phyloP scores from a whole-genome alignment of 2,113 vertebrate genomes.

The Tenrec ecaudatus region DNA sequence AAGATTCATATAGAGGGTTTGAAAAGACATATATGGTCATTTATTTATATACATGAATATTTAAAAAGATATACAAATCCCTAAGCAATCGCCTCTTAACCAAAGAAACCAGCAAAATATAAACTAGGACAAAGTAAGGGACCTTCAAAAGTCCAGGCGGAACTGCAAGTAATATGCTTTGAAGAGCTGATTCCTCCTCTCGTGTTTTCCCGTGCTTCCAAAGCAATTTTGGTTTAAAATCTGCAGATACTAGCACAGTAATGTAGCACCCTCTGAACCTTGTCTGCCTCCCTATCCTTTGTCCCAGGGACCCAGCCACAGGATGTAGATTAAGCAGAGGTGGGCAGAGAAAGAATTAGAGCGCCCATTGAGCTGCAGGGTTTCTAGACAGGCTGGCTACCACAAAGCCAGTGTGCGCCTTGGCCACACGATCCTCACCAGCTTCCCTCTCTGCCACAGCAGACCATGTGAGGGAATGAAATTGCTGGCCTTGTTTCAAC shows the following conservation, averaged over 20 bases:
- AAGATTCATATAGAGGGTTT: background rate
- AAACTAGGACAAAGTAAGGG: background rate
- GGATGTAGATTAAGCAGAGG: background rate
- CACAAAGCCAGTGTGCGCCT: constrained; percentile 53
- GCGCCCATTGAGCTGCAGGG: background rate
- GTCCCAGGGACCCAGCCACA: background rate
- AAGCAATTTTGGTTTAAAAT: constrained; percentile 49
- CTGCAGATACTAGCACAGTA: background rate
- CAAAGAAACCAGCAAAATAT: constrained; percentile 1
- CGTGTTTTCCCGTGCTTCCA: constrained; percentile 2
- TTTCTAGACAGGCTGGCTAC: constrained; percentile 58
- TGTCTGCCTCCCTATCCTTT: background rate
- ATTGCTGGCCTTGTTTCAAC: constrained; percentile 66
- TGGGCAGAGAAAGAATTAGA: background rate
- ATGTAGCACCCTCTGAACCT: background rate
- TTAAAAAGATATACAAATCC: constrained; percentile 31
- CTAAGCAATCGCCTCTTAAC: background rate
- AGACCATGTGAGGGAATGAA: constrained; percentile 23
- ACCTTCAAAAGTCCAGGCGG: background rate
- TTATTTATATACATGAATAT: background rate
- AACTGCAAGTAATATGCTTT: background rate
- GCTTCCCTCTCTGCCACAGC: background rate
- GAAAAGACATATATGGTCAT: background rate
- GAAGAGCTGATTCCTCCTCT: background rate
- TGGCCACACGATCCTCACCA: background rate